A percentile compares a stretch with the other conserved stretches of the same genome.
These are phyloP conservation scores for Chloromyia formosa DNA, from an alignment of 2,888 invertebrate genomes.

Conservation along the genomic window DNA sequence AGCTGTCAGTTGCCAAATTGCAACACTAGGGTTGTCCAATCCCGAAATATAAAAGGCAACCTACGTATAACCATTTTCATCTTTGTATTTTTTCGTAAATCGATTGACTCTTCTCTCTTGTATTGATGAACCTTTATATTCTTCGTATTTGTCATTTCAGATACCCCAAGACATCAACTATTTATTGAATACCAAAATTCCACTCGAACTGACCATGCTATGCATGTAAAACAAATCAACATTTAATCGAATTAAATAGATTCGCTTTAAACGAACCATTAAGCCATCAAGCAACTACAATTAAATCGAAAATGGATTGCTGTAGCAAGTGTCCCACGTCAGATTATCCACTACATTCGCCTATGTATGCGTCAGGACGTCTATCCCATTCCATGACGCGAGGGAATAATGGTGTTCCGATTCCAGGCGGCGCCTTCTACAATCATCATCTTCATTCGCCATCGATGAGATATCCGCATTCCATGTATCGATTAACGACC, in stretches of 20 bases:
- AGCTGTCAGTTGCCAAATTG: too few species aligned
- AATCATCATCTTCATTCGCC: constrained; percentile 35
- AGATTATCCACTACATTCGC: constrained; percentile 36
- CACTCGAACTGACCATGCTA: neutral
- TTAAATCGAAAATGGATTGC: constrained; percentile 44
- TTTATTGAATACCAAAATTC: too few species aligned
- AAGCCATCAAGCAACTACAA: constrained; percentile 15
- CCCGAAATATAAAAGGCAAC: too few species aligned
- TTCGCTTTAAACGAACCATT: constrained; percentile 14
- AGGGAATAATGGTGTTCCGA: constrained; percentile 21
- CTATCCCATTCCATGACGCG: constrained; percentile 1
- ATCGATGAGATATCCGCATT: constrained; percentile 27
- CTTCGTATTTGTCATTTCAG: too few species aligned
- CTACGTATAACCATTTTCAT: too few species aligned
- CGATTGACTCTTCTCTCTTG: too few species aligned
- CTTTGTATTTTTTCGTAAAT: too few species aligned
- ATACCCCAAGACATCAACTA: too few species aligned
- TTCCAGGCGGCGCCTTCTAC: constrained; percentile 20
- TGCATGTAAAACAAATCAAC: neutral
- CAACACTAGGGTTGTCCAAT: too few species aligned
- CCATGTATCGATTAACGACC: constrained; percentile 40
- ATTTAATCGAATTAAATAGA: constrained; percentile 3
- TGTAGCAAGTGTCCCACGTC: constrained; percentile 36
- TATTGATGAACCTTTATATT: too few species aligned
- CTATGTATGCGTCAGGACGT: constrained; percentile 24